Evolutionary conservation across 2,797 vertebrate species (phyloP), one percentile per base, ranked within the genome.

Genomic region (Hirundo rustica): DNA sequence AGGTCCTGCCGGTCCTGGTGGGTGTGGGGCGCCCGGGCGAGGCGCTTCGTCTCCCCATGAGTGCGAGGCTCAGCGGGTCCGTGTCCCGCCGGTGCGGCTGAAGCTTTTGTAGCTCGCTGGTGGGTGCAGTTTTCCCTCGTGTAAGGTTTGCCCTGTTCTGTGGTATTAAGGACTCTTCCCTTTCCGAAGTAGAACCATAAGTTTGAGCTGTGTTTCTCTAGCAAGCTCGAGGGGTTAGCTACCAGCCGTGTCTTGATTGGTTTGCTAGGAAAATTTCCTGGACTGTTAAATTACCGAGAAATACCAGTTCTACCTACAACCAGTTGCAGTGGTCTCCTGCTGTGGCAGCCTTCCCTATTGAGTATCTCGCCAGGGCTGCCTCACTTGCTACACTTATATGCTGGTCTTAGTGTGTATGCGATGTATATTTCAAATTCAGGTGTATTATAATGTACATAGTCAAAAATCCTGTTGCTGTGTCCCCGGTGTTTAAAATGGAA

Each of bases 371-470:
- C 16, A 20, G 40, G 25, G 8, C 26, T 55, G 32, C 16, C 11
- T 71, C 9, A 1, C 5, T 34, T 71, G 11, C 0, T 18, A 26
- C 15, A 6, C 1, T 1, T 55, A 2, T 0, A 2, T 4, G 27
- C 13, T 38, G 51, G 3, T 15, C 53, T 34, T 26, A 70, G 16
- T 10, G 23, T 20, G 3, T 25, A n/a, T 34, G 3, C 54, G 25
- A 48, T 17, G 20, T 62, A 3, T 48, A 12, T 47, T 65, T 84
- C 26, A 21, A 34, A 50, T 50, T 34, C 9, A 34, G 30, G 11
- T n/a, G 9, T 22, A 7, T 54, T 47, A 9, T 17, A 18, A 26
- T 7, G 25, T 40, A 12, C 26, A 3, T 16, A 17, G 29, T 44
- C 0, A 1, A 25, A 78, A 91, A 16, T 23, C 26, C 6, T 51